These are phyloP conservation scores for Phymorhynchus buccinoides DNA, from an alignment of 1,140 invertebrate species.

Conservation along the genomic window DNA sequence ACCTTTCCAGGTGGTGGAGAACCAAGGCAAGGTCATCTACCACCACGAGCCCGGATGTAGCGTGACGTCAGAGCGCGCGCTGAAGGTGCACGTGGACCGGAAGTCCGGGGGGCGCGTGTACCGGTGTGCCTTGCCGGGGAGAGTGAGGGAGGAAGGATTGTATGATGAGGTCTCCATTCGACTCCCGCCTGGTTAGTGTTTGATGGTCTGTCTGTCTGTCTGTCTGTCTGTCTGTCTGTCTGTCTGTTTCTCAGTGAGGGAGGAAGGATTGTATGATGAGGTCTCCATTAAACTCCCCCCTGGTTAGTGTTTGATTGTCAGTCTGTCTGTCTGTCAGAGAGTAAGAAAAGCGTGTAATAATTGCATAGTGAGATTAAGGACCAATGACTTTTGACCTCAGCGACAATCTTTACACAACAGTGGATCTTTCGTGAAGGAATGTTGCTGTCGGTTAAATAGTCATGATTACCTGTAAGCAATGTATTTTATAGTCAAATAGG, in stretches of 20 bases:
- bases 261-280: background rate
- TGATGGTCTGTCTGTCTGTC: too few species aligned
- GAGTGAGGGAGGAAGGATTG: background rate
- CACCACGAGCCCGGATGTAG: background rate
- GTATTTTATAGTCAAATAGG: too few species aligned
- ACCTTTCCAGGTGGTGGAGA: conserved; percentile 19
- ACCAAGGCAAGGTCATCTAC: conserved; percentile 12
- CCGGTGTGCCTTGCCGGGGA: conserved; percentile 28
- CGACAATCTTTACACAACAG: too few species aligned
- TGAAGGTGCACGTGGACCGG: background rate
- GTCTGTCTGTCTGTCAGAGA: too few species aligned
- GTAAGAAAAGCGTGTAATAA: too few species aligned
- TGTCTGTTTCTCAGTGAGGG: too few species aligned
- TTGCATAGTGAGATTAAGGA: too few species aligned
- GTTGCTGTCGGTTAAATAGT: too few species aligned
- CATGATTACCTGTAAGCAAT: too few species aligned
- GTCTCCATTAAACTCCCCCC: background rate
- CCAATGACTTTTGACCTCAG: too few species aligned
- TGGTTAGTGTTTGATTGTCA: background rate
- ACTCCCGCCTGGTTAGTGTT: conserved; percentile 4
- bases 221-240: too few species aligned
- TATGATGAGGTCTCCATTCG: conserved; percentile 18
- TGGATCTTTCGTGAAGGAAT: too few species aligned
- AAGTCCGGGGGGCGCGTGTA: conserved; percentile 8
- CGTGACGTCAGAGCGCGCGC: conserved; percentile 23